Base-by-base conservation (phyloP, 2,888 invertebrate genomes). In the Drosophila merina region DNA sequence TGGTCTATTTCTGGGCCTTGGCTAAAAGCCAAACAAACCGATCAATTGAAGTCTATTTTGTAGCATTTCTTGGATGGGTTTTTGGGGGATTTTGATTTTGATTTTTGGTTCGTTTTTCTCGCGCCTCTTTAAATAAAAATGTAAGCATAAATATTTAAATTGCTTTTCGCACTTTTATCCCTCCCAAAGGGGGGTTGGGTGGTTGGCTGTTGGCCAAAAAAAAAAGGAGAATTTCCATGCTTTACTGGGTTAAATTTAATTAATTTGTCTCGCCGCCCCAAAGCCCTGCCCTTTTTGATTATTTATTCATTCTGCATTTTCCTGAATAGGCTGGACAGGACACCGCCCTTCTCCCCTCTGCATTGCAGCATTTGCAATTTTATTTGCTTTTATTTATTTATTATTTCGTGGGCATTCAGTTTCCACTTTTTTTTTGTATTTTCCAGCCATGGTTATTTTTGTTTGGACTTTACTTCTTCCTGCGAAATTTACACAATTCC, bases 181-280 rank as follows among this genome's bases (percentile, higher is more conserved):
- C n/a, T n/a, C n/a, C 14, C 14, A 14, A 14, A 1, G 14, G 14
- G 1, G 14, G 14, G 20, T n/a, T n/a, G n/a, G n/a, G n/a, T n/a
- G n/a, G 20, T 2, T 20, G 88, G 82, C 84, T 54, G 42, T 48
- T 28, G 45, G 88, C 82, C 83, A 79, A 76, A 44, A 26, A 45
- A 26, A 20, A 20, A 20, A 2, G 20, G 59, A 60, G 70, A 49
- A 74, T 86, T 79, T 67, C 81, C 81, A 70, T 78, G 62, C 69
- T 74, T 88, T 88, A 88, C 74, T 83, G 86, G 83, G 83, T 83
- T 83, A 83, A 88, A 83, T 86, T 83, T 86, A 88, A 83, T 83
- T 83, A 88, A 83, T 83, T 83, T 88, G 84, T 84, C 79, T 77
- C 88, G 74, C 66, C 66, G 71, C 55, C 69, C 45, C 55, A 20